Evolutionary conservation across 2,113 vertebrate genomes (phyloP).

Genomic region (Apistogramma diplotaenia): DNA sequence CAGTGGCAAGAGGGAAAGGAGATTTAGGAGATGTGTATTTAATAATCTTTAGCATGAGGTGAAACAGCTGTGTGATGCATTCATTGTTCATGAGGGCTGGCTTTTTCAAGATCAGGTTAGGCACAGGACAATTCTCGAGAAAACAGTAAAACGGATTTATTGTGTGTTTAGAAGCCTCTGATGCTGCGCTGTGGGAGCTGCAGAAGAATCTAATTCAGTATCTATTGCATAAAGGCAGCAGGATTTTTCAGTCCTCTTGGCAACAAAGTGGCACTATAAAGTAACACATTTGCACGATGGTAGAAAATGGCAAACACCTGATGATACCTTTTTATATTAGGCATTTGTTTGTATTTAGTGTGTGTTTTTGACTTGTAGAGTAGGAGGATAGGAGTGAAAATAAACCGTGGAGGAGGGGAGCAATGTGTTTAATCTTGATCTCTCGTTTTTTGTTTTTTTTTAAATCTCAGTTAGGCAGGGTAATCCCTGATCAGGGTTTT

Average conservation of each 20-base stretch:
- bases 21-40: not conserved
- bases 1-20: not conserved
- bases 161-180: constrained; percentile 2
- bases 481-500: constrained; percentile 32
- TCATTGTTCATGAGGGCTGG: not conserved
- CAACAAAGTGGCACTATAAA: not conserved
- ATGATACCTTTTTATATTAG: not conserved
- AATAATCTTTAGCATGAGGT: not conserved
- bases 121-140: constrained; percentile 13
- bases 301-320: not conserved
- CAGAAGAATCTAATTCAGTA: constrained; percentile 3
- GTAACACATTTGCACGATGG: not conserved
- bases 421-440: constrained; percentile 15
- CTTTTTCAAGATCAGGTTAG: not conserved
- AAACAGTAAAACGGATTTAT: constrained; percentile 43
- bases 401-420: constrained; percentile 19
- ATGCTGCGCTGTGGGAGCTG: constrained; percentile 1
- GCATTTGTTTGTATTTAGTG: not conserved
- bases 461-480: constrained; percentile 7
- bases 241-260: not conserved
- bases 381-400: not conserved
- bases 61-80: not conserved
- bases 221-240: constrained; percentile 5
- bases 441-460: no score
- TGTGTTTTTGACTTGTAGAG: not conserved